phyloP scores from a whole-genome alignment of 2,888 invertebrate genomes.

The Eristalis intricaria region DNA sequence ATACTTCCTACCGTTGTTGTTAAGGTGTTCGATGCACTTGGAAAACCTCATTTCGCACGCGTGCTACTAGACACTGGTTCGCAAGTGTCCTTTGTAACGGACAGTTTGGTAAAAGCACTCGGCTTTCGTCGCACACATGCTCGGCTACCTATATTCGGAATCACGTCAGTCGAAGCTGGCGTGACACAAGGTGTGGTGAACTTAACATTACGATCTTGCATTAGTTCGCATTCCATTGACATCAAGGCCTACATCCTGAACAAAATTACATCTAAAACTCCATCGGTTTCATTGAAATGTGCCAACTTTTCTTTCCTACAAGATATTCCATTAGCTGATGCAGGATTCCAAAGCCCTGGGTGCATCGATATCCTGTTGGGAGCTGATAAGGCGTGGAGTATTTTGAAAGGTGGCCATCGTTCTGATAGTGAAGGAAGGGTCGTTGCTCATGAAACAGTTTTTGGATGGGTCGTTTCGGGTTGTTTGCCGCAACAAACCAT shows the following conservation, averaged over 20 bases:
- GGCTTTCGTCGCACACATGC: no score
- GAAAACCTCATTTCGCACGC: no score
- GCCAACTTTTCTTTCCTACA: neutral
- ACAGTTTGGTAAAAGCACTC: no score
- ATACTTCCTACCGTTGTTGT: neutral
- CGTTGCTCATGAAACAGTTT: neutral
- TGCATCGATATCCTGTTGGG: neutral
- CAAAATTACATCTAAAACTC: constrained; percentile 1
- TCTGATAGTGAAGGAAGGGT: neutral
- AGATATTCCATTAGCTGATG: neutral
- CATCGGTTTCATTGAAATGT: neutral
- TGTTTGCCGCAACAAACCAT: neutral
- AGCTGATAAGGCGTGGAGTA: neutral
- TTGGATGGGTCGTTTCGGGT: neutral
- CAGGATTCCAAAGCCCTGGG: no score
- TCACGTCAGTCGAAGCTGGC: neutral
- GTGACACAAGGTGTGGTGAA: neutral
- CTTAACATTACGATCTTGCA: neutral
- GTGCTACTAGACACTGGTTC: no score
- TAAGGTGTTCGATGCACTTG: neutral
- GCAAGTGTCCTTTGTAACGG: no score
- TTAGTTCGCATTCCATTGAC: neutral
- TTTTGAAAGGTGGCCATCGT: neutral
- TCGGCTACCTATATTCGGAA: no score
- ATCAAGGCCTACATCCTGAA: neutral